Evolutionary conservation across 2,888 invertebrate genomes (phyloP), one percentile per base, ranked within the genome.

Genomic region (Caenorhabditis angaria): DNA sequence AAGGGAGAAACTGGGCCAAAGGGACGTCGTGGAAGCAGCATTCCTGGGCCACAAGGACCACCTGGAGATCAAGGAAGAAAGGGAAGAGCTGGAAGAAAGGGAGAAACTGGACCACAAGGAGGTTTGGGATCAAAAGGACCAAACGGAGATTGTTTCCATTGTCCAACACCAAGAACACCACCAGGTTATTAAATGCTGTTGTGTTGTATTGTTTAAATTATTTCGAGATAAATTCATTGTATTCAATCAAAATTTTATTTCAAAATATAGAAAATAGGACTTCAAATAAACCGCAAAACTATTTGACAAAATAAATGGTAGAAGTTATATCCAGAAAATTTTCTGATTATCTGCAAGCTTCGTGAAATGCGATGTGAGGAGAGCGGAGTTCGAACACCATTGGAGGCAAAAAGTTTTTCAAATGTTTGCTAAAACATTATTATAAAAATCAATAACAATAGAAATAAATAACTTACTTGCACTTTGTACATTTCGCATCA

Each of bases 61-160:
- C 50, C 64, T 58, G 82, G 82, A 80, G 83, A 85, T 56, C 75
- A 75, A 14, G 78, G 82, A 70, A 65, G 72, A 65, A 76, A 79
- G 62, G 83, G 83, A 71, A 63, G 68, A 53, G 62, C 77, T 22
- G 82, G 82, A 54, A 70, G 57, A 53, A 75, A 75, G 61, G 83
- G 83, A 76, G 76, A 80, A 50, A 54, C 76, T 10, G 85, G 85
- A 70, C 60, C 66, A 54, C 78, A 66, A 35, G 85, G 85, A 71
- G 69, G 70, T n/a, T 72, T 80, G 22, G 84, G 83, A 70, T 72
- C 74, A 50, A 63, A 66, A 50, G 83, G 83, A 62, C 65, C 75
- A 56, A 73, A 78, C 51, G 84, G 85, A 70, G 81, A 80, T 61
- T 85, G 85, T 73, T 66, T 71, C 65, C 85, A 85, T 73, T 85